Base-by-base conservation (phyloP, 1,140 invertebrate genomes). In the Diachasmimorpha longicaudata region DNA sequence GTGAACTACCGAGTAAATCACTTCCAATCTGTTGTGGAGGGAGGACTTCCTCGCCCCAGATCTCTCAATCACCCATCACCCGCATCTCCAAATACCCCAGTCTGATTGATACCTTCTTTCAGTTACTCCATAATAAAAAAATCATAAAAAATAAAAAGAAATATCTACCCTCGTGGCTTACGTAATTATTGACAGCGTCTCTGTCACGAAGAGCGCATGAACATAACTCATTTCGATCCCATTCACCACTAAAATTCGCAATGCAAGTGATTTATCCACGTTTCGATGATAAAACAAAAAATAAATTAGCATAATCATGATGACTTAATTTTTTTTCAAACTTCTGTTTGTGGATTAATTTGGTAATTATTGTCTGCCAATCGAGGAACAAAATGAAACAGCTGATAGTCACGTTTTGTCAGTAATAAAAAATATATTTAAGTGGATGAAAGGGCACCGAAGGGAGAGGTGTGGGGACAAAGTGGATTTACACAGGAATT, bases 191-290 rank as follows among this genome's bases (percentile, higher is more conserved):
- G 66, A 68, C 66, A 68, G 36, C n/a, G 16, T 14, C n/a, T 36
- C n/a, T 68, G 66, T 68, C 66, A 68, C 36, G 31, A 68, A 68
- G 66, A 68, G 66, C 66, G 66, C 66, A 68, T 68, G 66, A 39
- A 68, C 66, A 25, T 11, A 36, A n/a, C 25, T 42, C 16, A 37
- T 39, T 68, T 68, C 25, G 25, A 37, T 68, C n/a, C 39, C 39
- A 19, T 36, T 8, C 23, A 66, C 23, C 25, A 3, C 11, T 39
- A 31, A 31, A 36, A 4, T 68, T 1, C n/a, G 8, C 25, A 3
- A 68, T 37, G 23, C 25, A 39, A 37, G 14, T 14, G 66, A 37
- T 68, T 39, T 39, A 36, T 39, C n/a, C 21, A 4, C 5, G 14
- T 63, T 63, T 63, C 58, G 25, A 63, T 63, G 0, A 63, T 23